Evolutionary conservation across 2,888 invertebrate species (phyloP).

Genomic region (Amphipoea oculea): DNA sequence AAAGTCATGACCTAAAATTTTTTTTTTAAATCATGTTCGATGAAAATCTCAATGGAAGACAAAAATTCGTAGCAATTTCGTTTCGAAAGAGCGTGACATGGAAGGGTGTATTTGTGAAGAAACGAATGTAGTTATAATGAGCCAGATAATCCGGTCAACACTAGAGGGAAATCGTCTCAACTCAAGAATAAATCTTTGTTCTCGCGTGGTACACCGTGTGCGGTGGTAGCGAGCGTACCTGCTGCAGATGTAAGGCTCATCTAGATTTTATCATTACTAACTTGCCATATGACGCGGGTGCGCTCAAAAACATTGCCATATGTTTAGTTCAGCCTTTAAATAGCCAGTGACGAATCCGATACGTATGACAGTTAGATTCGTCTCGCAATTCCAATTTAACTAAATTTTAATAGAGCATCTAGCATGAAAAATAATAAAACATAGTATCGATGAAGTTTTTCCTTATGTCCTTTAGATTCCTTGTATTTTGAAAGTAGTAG

Average conservation of each 20-base stretch:
- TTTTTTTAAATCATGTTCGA: neutral
- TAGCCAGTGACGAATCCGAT: neutral
- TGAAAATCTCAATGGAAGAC: neutral
- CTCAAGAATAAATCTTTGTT: neutral
- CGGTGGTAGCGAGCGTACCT: neutral
- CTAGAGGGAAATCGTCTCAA: neutral
- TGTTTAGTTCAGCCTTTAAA: neutral
- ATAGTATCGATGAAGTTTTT: too few species aligned
- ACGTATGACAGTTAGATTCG: neutral
- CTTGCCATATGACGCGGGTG: neutral
- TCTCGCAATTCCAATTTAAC: neutral
- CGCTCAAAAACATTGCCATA: neutral
- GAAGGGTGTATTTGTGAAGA: neutral
- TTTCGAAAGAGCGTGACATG: neutral
- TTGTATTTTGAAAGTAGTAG: neutral
- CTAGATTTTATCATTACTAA: slow-evolving; percentile 7
- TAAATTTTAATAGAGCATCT: neutral
- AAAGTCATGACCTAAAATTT: too few species aligned
- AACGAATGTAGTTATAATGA: neutral
- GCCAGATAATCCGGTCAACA: too few species aligned
- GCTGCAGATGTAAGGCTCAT: slow-evolving; percentile 1
- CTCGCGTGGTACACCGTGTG: neutral
- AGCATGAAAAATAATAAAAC: neutral
- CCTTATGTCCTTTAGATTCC: neutral
- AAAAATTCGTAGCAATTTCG: neutral